Evolutionary conservation across 2,113 vertebrate species (phyloP).

Genomic region (Leiothrix lutea): DNA sequence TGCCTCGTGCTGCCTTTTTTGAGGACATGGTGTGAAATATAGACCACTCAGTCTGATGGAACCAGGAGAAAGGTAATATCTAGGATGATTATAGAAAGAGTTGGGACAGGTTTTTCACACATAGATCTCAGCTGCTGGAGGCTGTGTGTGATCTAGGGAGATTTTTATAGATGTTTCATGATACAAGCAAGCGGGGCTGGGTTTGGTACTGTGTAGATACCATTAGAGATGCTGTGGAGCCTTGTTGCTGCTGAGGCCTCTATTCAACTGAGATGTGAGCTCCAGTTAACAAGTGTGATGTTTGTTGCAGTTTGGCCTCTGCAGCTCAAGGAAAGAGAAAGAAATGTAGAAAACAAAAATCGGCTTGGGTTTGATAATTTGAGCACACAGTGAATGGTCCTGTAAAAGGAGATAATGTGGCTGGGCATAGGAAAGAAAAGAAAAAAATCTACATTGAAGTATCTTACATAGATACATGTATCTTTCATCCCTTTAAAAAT

Average conservation of each 20-base stretch:
- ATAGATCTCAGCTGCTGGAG: not conserved
- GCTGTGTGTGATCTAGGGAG: not conserved
- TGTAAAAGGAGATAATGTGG: not conserved
- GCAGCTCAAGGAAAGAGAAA: not conserved
- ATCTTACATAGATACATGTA: not conserved
- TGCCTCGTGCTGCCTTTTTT: not conserved
- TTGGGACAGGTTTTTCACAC: not conserved
- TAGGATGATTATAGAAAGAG: not conserved
- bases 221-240: not conserved
- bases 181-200: rapidly evolving
- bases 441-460: not conserved
- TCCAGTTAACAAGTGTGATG: not conserved
- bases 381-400: not conserved
- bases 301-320: not conserved
- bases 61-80: not conserved
- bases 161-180: not conserved
- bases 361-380: not conserved
- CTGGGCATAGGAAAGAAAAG: not conserved
- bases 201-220: not conserved
- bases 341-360: not conserved
- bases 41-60: not conserved
- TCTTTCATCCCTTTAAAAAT: not conserved
- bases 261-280: not conserved
- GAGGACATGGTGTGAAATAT: not conserved
- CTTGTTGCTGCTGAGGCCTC: not conserved